Evolutionary conservation across 2,888 invertebrate genomes (phyloP), one percentile per base, ranked within the genome.

Genomic region (Vesta saturnalis): DNA sequence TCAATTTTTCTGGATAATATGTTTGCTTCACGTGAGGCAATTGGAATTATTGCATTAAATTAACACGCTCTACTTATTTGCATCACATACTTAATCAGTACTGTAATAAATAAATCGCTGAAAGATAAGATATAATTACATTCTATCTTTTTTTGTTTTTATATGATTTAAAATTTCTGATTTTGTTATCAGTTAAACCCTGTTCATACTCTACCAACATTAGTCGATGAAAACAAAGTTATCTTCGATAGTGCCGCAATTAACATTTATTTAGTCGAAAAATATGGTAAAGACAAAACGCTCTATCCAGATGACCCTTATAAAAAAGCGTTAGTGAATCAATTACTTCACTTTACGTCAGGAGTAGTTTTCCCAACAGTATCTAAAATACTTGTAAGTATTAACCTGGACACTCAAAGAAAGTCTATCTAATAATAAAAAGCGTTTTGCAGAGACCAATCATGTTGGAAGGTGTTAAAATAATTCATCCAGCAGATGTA

Each of bases 201-300:
- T 0, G 85, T 86, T 73, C 88, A 87, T 76, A 87, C 87, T 23
- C 81, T 89, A 52, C 90, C 90, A 6, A 87, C 87, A n/a, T 80
- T 90, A 56, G 85, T 87, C 72, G 87, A 86, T 64, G 87, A 86
- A 30, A 88, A 87, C 66, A 87, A 85, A 78, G 70, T 84, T 85
- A 67, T 81, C 16, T 86, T 72, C 82, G 84, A 78, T 69, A 88
- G 88, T 70, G 87, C 87, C 72, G 87, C 87, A 0, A 87, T 88
- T 43, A 79, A 82, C 6, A 82, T 73, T 6, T 81, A 81, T 69
- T 62, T 81, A 15, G 76, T 80, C 5, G 78, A 77, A 52, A 78
- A 79, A 71, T 81, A 80, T 65, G 77, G 83, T 0, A 83, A 71
- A 4, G 81, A 84, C 71, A 86, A 87, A 77, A 72, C 80, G 5